Conservation (phyloP, 2,888 invertebrate species). For the Noctua janthe region DNA sequence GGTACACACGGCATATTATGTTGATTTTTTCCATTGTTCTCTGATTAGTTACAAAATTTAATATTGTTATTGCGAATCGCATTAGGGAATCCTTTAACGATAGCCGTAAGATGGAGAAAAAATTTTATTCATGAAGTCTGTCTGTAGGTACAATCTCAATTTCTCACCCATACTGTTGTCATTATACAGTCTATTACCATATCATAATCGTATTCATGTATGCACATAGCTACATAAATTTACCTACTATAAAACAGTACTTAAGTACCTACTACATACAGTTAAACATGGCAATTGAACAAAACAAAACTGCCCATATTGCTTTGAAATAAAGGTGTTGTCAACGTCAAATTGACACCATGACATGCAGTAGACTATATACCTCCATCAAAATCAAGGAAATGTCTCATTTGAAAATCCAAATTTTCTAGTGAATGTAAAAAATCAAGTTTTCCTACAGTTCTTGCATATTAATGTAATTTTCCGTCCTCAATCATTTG, state of each 20-base stretch:
- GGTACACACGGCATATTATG: no score
- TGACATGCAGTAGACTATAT: not conserved
- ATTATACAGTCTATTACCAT: constrained; percentile 17
- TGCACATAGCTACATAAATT: constrained; percentile 9
- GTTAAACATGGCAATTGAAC: not conserved
- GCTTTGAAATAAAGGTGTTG: not conserved
- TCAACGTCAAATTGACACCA: not conserved
- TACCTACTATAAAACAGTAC: not conserved
- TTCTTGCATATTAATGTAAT: constrained; percentile 11
- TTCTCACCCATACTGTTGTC: not conserved
- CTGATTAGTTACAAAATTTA: not conserved
- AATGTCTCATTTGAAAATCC: not conserved
- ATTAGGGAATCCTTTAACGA: not conserved
- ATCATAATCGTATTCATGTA: constrained; percentile 13
- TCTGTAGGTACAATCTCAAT: not conserved
- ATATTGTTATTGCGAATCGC: not conserved
- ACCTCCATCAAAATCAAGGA: not conserved
- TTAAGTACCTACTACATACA: not conserved
- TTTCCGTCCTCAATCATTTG: constrained; percentile 79
- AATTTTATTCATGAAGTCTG: not conserved
- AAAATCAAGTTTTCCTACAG: not conserved
- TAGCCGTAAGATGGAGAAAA: not conserved
- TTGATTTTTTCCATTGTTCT: not conserved
- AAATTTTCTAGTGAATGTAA: not conserved
- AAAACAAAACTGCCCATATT: not conserved